Evolutionary conservation across 2,888 invertebrate species (phyloP).

Genomic region (Rhaphigaster nebulosa): DNA sequence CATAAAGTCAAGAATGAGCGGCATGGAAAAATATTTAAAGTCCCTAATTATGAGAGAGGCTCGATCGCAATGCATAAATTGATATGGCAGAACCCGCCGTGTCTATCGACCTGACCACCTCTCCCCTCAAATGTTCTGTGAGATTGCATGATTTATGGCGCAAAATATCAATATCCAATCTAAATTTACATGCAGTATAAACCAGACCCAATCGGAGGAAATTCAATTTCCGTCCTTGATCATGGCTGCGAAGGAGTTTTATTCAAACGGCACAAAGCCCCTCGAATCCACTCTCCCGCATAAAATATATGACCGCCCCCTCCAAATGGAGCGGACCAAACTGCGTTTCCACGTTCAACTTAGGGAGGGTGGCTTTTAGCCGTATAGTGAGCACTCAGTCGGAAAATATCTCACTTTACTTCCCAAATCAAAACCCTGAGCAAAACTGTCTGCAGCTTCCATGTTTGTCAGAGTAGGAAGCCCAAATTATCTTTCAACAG

Average conservation of each 20-base stretch:
- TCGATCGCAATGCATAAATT: background rate
- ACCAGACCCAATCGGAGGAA: constrained; percentile 35
- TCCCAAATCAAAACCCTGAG: background rate
- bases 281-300: constrained; percentile 1
- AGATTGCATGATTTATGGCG: constrained; percentile 1
- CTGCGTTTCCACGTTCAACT: background rate
- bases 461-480: no score
- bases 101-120: background rate
- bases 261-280: constrained; percentile 13
- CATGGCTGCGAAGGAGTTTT: background rate
- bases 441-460: no score
- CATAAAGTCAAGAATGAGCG: background rate
- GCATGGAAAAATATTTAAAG: background rate
- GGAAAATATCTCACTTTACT: constrained; percentile 30
- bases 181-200: constrained; percentile 20
- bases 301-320: constrained; percentile 33
- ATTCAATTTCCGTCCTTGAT: constrained; percentile 43
- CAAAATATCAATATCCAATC: constrained; percentile 27
- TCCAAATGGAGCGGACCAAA: constrained; percentile 23
- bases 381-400: background rate
- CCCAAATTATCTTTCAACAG: no score
- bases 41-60: background rate
- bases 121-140: background rate
- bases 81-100: background rate
- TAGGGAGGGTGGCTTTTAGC: background rate